Conservation (phyloP, 1,140 invertebrate genomes). For the Delia radicum region DNA sequence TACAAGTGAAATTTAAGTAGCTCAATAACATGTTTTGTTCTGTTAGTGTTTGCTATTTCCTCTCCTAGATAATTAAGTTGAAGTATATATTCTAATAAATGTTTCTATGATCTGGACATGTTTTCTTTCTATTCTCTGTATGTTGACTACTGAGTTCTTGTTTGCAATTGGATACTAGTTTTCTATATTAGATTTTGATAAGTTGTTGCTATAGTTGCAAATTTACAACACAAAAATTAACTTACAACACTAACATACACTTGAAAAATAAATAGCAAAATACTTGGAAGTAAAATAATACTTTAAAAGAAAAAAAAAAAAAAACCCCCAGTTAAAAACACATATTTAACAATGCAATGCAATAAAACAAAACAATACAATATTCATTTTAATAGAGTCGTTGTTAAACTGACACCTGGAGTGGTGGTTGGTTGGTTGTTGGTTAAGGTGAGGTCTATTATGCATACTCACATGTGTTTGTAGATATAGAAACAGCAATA, state of each 20-base stretch:
- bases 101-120: not conserved
- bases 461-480: too few relatives aligned
- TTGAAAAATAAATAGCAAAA: not conserved
- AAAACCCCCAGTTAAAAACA: too few relatives aligned
- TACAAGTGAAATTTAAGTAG: too few relatives aligned
- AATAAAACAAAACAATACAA: not conserved
- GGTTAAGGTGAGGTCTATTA: not conserved
- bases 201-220: not conserved
- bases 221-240: not conserved
- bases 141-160: not conserved
- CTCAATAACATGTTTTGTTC: too few relatives aligned
- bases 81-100: not conserved
- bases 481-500: too few relatives aligned
- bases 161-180: not conserved
- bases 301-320: not conserved
- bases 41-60: too few relatives aligned
- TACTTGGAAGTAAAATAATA: not conserved
- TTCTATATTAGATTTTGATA: not conserved
- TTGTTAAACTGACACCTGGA: not conserved
- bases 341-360: not conserved
- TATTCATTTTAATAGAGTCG: not conserved
- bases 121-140: not conserved
- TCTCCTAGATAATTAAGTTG: not conserved
- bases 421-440: not conserved
- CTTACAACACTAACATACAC: not conserved